A percentile compares a stretch with the other conserved stretches of the same genome.
These are phyloP conservation scores for Halictus rubicundus DNA, from an alignment of 1,140 invertebrate species.

Conservation along the genomic window DNA sequence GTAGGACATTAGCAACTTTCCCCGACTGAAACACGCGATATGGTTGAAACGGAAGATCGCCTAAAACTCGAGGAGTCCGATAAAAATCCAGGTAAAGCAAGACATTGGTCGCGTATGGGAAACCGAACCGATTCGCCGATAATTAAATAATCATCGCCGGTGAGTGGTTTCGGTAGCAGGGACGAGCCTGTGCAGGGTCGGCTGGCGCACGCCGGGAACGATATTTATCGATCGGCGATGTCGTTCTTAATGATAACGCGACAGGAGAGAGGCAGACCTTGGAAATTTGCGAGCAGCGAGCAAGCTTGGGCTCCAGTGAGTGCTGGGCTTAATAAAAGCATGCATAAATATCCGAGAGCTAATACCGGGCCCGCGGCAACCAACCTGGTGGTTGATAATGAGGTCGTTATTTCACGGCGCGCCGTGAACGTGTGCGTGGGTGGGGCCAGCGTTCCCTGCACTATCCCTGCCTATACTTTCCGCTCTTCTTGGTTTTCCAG, in stretches of 20 bases:
- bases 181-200: not conserved
- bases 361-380: constrained; percentile 55
- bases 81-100: no score
- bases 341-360: constrained; percentile 67
- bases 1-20: no score
- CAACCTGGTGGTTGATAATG: constrained; percentile 69
- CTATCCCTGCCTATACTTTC: constrained; percentile 27
- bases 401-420: constrained; percentile 67
- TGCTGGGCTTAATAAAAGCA: constrained; percentile 65
- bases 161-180: not conserved
- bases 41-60: no score
- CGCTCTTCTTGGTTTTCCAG: constrained; percentile 31
- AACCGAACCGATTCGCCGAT: no score
- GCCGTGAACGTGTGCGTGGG: not conserved
- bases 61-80: no score
- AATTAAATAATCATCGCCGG: not conserved
- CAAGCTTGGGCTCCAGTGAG: constrained; percentile 40
- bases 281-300: constrained; percentile 41
- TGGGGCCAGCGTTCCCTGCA: not conserved
- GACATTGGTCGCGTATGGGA: no score
- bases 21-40: no score
- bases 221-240: constrained; percentile 8
- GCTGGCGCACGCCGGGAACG: not conserved
- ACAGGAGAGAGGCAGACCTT: constrained; percentile 15
- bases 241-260: constrained; percentile 29